These are phyloP conservation scores for Tiliacea citrago DNA, from an alignment of 2,888 invertebrate species.

Conservation along the genomic window DNA sequence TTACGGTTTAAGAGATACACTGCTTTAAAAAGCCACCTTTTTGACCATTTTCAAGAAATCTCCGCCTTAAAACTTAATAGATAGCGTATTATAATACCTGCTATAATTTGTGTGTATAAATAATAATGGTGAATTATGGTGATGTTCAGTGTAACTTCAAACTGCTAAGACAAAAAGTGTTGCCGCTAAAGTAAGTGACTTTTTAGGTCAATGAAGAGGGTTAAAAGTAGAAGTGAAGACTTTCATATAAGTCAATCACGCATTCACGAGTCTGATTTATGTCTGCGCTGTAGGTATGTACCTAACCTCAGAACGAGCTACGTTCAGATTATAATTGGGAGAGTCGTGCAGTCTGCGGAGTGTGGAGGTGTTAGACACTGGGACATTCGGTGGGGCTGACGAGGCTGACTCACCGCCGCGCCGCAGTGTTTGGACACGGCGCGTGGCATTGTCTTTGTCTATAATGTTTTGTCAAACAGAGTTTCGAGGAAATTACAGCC, in stretches of 20 bases:
- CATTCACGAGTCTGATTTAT: background rate
- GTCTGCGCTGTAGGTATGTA: background rate
- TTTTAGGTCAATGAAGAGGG: background rate
- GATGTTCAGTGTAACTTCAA: background rate
- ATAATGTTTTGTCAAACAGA: conserved; percentile 84
- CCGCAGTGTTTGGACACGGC: conserved; percentile 84
- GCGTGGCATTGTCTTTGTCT: conserved; percentile 88
- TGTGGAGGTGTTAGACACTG: conserved; percentile 49
- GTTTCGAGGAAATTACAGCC: conserved; percentile 81
- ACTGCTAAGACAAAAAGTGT: background rate
- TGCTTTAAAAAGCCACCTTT: too few species aligned
- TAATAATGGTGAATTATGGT: background rate
- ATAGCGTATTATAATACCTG: background rate
- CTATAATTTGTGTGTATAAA: background rate
- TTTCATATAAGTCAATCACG: background rate
- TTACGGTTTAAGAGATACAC: too few species aligned
- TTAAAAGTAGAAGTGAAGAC: background rate
- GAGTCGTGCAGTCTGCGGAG: conserved; percentile 36
- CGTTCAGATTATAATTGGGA: conserved; percentile 38
- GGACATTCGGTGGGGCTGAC: conserved; percentile 28
- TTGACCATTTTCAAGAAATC: too few species aligned
- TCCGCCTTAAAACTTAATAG: background rate
- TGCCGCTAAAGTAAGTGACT: background rate
- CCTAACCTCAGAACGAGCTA: background rate
- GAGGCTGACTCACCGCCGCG: conserved; percentile 77